Conservation (phyloP, 2,888 invertebrate genomes). For the Pegoplata infirma region DNA sequence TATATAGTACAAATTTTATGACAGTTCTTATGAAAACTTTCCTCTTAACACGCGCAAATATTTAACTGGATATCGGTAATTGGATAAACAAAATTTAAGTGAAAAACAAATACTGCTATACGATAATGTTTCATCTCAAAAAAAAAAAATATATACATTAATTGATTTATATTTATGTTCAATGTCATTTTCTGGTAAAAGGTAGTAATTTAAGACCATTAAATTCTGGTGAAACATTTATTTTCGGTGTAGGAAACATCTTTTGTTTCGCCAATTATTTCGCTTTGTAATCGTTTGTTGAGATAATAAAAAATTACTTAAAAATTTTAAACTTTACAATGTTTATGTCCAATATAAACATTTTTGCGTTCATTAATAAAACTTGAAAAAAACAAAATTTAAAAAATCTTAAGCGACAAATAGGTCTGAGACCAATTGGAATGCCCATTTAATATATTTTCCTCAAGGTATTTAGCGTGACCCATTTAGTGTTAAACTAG, state of each 20-base stretch:
- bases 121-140: no score
- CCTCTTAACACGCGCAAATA: background rate
- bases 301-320: conserved; percentile 26
- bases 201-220: conserved; percentile 45
- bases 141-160: no score
- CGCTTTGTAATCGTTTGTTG: conserved; percentile 27
- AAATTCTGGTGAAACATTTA: conserved; percentile 44
- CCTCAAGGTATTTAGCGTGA: no score
- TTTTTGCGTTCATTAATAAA: no score
- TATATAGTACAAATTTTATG: conserved; percentile 38
- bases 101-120: conserved; percentile 7
- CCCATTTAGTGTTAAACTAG: no score
- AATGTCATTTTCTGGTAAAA: conserved; percentile 10
- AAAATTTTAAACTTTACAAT: conserved; percentile 33
- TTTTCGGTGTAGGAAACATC: conserved; percentile 19
- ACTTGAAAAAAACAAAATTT: no score
- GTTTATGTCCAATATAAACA: no score
- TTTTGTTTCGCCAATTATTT: conserved; percentile 44
- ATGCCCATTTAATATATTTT: no score
- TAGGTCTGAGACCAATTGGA: no score
- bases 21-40: conserved; percentile 12
- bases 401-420: no score
- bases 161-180: conserved; percentile 25
- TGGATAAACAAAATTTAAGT: background rate
- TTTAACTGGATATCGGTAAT: background rate